phyloP scores from a whole-genome alignment of 2,797 vertebrate species.

The Schizothorax lantsangensis region DNA sequence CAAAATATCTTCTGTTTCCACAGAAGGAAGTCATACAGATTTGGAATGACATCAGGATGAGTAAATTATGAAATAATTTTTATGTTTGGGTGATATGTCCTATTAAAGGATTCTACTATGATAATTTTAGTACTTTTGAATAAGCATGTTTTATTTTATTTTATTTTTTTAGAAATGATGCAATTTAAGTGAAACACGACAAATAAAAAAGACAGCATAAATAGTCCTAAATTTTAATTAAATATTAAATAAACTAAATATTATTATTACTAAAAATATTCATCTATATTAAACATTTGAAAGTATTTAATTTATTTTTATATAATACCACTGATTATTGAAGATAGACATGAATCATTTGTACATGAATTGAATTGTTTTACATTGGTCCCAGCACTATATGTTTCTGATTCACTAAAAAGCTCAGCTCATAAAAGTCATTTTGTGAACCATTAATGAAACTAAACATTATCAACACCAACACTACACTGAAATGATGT shows the following conservation, averaged over 20 bases:
- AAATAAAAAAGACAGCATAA: neutral
- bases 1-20: neutral
- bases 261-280: neutral
- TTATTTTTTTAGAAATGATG: neutral
- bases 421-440: neutral
- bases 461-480: neutral
- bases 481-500: neutral
- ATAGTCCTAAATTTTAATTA: neutral
- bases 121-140: neutral
- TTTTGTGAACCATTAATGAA: neutral
- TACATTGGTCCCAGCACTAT: neutral
- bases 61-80: neutral
- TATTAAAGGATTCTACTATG: too few species aligned
- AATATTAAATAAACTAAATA: neutral
- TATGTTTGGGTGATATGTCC: neutral
- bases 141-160: too few species aligned
- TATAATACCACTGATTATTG: neutral
- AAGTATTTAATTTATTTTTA: neutral
- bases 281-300: neutral
- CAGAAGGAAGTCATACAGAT: neutral
- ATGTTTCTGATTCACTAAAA: neutral
- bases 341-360: neutral
- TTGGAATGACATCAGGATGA: neutral
- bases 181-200: neutral
- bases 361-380: neutral